A percentile compares a stretch with the other conserved stretches of the same genome.
Conservation (phyloP, 2,113 vertebrate genomes). For the Oryzias melastigma region DNA sequence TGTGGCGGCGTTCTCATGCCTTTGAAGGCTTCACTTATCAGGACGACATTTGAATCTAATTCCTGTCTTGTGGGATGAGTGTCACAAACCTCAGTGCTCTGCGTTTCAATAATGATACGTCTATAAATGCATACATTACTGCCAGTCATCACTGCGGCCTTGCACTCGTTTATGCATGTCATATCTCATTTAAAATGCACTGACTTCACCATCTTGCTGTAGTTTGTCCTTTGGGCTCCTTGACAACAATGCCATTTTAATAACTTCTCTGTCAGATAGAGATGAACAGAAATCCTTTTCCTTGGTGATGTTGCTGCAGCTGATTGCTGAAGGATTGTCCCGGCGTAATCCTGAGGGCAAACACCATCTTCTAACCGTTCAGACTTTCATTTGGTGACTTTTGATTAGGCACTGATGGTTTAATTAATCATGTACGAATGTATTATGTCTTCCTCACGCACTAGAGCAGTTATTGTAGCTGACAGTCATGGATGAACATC, state of each 20-base stretch:
- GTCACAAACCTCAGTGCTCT: constrained; percentile 27
- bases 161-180: constrained; percentile 44
- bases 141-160: constrained; percentile 6
- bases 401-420: too few relatives aligned
- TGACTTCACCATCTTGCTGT: constrained; percentile 31
- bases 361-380: too few relatives aligned
- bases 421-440: too few relatives aligned
- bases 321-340: constrained; percentile 12
- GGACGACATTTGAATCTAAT: constrained; percentile 47
- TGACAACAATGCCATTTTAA: constrained; percentile 45
- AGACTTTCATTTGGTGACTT: too few relatives aligned
- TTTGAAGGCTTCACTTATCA: constrained; percentile 32
- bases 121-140: constrained; percentile 44
- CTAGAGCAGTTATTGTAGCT: too few relatives aligned
- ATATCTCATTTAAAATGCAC: constrained; percentile 35
- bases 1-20: constrained; percentile 29
- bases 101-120: constrained; percentile 46
- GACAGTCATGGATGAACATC: too few relatives aligned
- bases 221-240: constrained; percentile 40
- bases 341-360: too few relatives aligned
- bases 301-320: constrained; percentile 1
- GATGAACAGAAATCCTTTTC: background rate
- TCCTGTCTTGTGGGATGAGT: constrained; percentile 41
- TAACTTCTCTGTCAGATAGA: constrained; percentile 6
- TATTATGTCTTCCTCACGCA: too few relatives aligned